Conservation (phyloP, 2,888 invertebrate genomes). For the Acleris literana region DNA sequence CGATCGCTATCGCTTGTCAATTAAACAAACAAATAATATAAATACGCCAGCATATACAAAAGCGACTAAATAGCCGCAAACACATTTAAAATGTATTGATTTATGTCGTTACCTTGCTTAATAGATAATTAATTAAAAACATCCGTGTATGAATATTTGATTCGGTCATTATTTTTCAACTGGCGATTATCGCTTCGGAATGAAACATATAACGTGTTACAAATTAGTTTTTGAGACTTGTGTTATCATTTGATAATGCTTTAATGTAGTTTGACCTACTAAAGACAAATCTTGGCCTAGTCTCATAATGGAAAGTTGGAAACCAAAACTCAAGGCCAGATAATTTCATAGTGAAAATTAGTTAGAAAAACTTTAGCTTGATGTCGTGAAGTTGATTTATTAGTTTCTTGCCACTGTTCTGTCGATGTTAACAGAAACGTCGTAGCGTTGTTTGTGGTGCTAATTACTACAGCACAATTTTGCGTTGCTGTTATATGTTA, state of each 20-base stretch:
- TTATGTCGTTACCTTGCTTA: constrained; percentile 18
- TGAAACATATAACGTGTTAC: too few species aligned
- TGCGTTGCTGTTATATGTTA: too few species aligned
- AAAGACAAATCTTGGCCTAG: too few species aligned
- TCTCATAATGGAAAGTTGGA: too few species aligned
- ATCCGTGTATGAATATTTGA: constrained; percentile 6
- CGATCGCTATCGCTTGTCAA: constrained; percentile 14
- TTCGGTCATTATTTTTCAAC: neutral
- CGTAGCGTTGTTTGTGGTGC: neutral
- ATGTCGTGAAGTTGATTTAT: neutral
- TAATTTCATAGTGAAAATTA: too few species aligned
- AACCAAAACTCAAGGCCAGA: too few species aligned
- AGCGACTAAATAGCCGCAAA: constrained; percentile 12
- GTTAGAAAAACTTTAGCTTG: neutral
- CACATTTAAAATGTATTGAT: constrained; percentile 31
- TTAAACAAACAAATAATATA: constrained; percentile 5
- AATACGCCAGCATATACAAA: constrained; percentile 1
- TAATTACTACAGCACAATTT: neutral
- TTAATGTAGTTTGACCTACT: too few species aligned
- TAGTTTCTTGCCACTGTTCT: neutral
- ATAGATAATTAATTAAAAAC: constrained; percentile 11
- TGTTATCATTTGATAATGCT: too few species aligned
- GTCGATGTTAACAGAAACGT: neutral
- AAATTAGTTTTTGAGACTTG: too few species aligned
- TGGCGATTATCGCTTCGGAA: neutral